phyloP scores from a whole-genome alignment of 2,888 invertebrate genomes.

The Zonitis immaculata region DNA sequence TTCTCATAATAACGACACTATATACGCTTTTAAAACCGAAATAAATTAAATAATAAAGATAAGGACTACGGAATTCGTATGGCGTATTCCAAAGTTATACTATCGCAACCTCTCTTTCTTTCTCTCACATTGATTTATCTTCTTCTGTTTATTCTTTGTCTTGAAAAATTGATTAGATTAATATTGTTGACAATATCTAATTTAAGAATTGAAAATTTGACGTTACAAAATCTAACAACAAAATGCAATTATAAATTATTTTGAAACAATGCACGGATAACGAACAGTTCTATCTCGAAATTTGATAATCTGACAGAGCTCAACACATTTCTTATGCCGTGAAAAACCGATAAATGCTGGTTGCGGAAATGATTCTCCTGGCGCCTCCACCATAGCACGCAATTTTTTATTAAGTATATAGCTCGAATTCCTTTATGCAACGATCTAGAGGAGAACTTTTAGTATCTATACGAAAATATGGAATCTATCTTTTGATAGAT shows the following conservation, averaged over 20 bases:
- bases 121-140: too few relatives aligned
- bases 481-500: background rate
- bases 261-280: background rate
- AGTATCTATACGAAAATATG: too few relatives aligned
- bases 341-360: too few relatives aligned
- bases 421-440: too few relatives aligned
- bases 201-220: background rate
- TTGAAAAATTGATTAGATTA: background rate
- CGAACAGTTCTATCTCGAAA: background rate
- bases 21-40: conserved; percentile 1
- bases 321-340: too few relatives aligned
- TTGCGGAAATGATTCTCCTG: too few relatives aligned
- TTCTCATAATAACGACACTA: conserved; percentile 5
- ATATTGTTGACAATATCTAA: background rate
- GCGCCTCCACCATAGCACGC: too few relatives aligned
- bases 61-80: conserved; percentile 1
- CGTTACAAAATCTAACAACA: background rate
- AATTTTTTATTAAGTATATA: too few relatives aligned
- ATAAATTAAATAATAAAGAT: conserved; percentile 10
- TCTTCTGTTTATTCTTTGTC: too few relatives aligned
- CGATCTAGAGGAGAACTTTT: too few relatives aligned
- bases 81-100: background rate
- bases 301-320: too few relatives aligned
- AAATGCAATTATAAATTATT: background rate
- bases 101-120: background rate